Percentiles rank a stretch among this genome's conserved stretches.
Evolutionary conservation across 2,113 vertebrate genomes (phyloP).

Genomic region (Rhea americana): DNA sequence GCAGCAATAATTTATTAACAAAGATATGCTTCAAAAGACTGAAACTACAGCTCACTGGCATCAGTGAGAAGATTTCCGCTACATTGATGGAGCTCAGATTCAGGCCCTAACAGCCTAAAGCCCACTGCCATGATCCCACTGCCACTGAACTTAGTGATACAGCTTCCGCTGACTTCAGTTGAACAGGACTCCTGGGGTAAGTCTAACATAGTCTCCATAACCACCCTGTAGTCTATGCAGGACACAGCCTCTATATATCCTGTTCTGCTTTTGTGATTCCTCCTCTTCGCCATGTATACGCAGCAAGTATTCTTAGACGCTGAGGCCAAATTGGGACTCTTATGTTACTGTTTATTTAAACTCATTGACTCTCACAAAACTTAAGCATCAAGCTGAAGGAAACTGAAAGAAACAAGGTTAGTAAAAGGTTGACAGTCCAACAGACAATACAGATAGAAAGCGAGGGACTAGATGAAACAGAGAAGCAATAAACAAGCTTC

Average conservation of each 20-base stretch:
- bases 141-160: background rate
- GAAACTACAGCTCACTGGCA: background rate
- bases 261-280: background rate
- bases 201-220: background rate
- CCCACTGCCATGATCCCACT: background rate
- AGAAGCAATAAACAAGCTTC: constrained; percentile 39
- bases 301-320: background rate
- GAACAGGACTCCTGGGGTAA: background rate
- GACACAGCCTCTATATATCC: background rate
- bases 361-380: constrained; percentile 65
- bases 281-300: background rate
- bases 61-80: background rate
- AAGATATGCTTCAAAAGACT: background rate
- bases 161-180: background rate
- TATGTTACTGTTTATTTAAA: background rate
- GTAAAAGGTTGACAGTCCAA: constrained; percentile 63
- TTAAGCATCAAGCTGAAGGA: constrained; percentile 62
- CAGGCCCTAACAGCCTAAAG: background rate
- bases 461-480: constrained; percentile 45
- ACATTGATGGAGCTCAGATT: background rate
- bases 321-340: background rate
- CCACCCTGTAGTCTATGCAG: background rate
- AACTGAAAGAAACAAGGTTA: constrained; percentile 63
- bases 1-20: background rate
- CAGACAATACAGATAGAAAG: constrained; percentile 65